Conservation (phyloP, 35 echinoderm and acorn worm species). For the Ptychodera flava region DNA sequence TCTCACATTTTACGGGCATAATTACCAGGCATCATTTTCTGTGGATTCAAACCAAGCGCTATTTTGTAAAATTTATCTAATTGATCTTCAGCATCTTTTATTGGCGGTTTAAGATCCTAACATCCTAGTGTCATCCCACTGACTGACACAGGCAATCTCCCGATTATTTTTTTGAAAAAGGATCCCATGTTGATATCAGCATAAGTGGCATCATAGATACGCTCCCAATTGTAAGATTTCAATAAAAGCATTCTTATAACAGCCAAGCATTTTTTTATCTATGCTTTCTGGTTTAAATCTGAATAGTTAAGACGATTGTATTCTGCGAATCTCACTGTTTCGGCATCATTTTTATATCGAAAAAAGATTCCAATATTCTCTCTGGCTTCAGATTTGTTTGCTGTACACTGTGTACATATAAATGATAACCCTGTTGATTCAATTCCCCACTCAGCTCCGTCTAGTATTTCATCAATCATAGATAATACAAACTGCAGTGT, state of each 20-base stretch:
- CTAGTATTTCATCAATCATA: conserved; percentile 56
- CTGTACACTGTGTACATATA: conserved; percentile 22
- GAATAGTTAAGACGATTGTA: conserved; percentile 24
- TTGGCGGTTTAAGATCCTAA: not conserved
- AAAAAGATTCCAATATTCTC: conserved; percentile 6
- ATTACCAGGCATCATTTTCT: conserved; percentile 41
- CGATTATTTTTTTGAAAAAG: conserved; percentile 43
- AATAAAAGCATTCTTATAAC: conserved; percentile 8
- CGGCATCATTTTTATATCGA: not conserved
- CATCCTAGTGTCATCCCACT: conserved; percentile 5
- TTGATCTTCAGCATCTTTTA: conserved; percentile 10
- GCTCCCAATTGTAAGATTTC: not conserved
- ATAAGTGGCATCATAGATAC: conserved; percentile 31
- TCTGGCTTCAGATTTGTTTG: not conserved
- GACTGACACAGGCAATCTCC: conserved; percentile 13
- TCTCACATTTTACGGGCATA: conserved; percentile 13
- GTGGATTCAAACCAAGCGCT: conserved; percentile 13
- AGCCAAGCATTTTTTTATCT: not conserved
- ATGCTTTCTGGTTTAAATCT: not conserved
- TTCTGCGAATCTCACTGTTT: not conserved
- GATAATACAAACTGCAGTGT: conserved; percentile 1
- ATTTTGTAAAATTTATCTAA: not conserved
- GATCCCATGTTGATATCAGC: conserved; percentile 43
- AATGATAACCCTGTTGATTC: conserved; percentile 29
- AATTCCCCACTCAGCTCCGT: conserved; percentile 14